Evolutionary conservation across 2,888 invertebrate genomes (phyloP), one percentile per base, ranked within the genome.

Genomic region (Taphrorychus bicolor): DNA sequence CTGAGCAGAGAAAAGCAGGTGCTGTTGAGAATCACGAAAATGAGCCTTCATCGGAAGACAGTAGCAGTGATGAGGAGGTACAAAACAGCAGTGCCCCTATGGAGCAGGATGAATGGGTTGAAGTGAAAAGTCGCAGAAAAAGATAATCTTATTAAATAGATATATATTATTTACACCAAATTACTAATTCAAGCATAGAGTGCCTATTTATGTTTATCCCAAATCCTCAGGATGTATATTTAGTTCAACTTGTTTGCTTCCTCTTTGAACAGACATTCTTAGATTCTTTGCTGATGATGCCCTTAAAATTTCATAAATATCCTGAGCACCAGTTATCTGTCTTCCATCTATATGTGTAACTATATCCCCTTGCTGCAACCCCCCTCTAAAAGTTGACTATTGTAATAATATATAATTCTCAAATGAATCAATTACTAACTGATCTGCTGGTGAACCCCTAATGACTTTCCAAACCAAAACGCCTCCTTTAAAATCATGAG

Each of bases 401-500:
- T 9, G n/a, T 22, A 18, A 51, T 11, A 22, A 19, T 5, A 0
- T 3, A 9, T 18, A 18, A 18, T 52, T 11, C 18, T 45, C 14
- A 3, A 56, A 40, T 17, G 58, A 17, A 56, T 41, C n/a, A n/a
- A n/a, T n/a, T 19, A 66, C 70, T 85, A 83, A 95, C 95, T 83
- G 83, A 78, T 93, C 87, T 1, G 97, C 96, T 0, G 97, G 97
- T 0, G 96, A 95, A 19, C 93, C 94, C 3, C 91, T 82, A 21
- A 93, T 90, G 0, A 97, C 92, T 83, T 91, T 92, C 91, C 93
- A 95, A 0, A 97, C 90, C 0, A 97, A 82, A 41, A 97, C 92
- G 0, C 97, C 97, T 76, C 90, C 86, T 1, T 85, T 85, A 0
- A 95, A 84, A 70, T 89, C 86, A 0, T 83, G 79, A 0, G 91